phyloP scores from a whole-genome alignment of 2,888 invertebrate species.

The Neoitamus cyanurus region DNA sequence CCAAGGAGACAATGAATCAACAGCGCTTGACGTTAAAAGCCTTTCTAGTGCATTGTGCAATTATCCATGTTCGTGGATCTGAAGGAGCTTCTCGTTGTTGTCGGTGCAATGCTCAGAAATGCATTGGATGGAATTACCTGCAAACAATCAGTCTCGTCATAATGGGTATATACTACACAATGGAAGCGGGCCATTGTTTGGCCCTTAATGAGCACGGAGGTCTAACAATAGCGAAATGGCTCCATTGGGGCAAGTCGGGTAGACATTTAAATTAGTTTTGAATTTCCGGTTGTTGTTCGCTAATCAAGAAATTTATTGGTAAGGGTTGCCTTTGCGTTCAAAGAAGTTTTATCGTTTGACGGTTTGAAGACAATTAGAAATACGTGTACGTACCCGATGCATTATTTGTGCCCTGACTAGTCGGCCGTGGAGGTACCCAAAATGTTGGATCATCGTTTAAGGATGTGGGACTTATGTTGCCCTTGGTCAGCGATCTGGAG shows the following conservation, averaged over 20 bases:
- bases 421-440: conserved; percentile 65
- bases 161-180: not conserved
- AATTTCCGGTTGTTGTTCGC: no score
- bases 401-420: conserved; percentile 55
- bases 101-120: not conserved
- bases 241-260: not conserved
- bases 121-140: not conserved
- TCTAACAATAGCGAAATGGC: not conserved
- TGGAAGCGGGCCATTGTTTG: not conserved
- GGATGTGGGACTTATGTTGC: conserved; percentile 64
- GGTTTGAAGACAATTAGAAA: not conserved
- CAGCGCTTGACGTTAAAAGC: not conserved
- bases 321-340: no score
- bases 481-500: conserved; percentile 59
- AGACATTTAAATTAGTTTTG: not conserved
- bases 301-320: no score
- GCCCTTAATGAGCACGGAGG: not conserved
- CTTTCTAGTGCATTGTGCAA: not conserved
- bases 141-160: not conserved
- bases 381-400: conserved; percentile 55
- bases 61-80: not conserved
- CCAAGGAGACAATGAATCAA: not conserved
- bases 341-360: no score
- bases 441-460: conserved; percentile 67
- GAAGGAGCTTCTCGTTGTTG: not conserved